Evolutionary conservation across 2,797 vertebrate species (phyloP), one percentile per base, ranked within the genome.

Genomic region (Manis javanica): DNA sequence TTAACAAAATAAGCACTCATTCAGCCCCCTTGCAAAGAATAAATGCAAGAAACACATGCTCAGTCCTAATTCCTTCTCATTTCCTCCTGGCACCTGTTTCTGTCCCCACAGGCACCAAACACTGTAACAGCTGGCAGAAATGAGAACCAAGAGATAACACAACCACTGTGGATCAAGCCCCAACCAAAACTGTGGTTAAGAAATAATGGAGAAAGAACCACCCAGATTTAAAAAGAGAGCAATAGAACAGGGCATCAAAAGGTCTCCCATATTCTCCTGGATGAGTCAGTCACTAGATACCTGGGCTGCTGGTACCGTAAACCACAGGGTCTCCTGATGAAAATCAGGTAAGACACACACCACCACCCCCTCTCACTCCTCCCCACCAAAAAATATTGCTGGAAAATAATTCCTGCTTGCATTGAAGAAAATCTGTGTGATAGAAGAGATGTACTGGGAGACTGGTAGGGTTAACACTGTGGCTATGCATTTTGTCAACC

Each of bases 51-150:
- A 96, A 97, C 92, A 96, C 49, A 95, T 75, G 86, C 64, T 89
- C 34, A 24, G 69, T 26, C 72, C 49, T 95, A 96, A 97, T 95
- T 95, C 88, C 75, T 96, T 92, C 95, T 97, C 90, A 94, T 95
- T 96, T 96, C 96, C 96, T 96, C 79, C 94, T 96, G 86, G 86
- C 95, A 97, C 95, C 95, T 94, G 96, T 90, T 95, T 90, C 84
- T 91, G 87, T n/a, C 95, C 95, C 93, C 51, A 96, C 55, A 96
- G 87, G 72, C 85, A 94, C 66, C 77, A 88, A 92, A 88, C 46
- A 89, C 46, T 97, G 91, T 78, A 96, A 90, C 94, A 96, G 88
- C 88, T 95, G 92, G 59, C 66, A 92, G 69, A 96, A 96, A 91
- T 61, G 46, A 96, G 87, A 97, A 96, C 85, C 86, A 91, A 96